phyloP scores from a whole-genome alignment of 2,888 invertebrate genomes.

The Leucophora obtusa region DNA sequence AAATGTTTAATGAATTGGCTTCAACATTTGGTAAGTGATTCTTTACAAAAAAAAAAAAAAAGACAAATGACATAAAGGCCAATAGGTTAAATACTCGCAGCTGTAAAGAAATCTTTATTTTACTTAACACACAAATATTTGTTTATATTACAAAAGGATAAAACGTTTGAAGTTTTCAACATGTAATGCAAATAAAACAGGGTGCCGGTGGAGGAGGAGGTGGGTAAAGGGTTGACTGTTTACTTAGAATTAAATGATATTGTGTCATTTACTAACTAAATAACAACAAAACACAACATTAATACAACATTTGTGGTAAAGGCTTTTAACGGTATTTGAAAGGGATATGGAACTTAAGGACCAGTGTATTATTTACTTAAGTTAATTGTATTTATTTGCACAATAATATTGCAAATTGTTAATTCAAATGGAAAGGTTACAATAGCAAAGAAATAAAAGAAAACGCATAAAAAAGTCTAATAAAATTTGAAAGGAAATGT shows the following conservation, averaged over 20 bases:
- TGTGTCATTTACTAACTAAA: constrained; percentile 63
- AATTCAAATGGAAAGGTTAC: constrained; percentile 56
- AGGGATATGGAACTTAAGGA: neutral
- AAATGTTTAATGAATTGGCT: neutral
- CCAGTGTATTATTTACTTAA: constrained; percentile 63
- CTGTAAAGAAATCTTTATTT: constrained; percentile 32
- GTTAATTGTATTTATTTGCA: constrained; percentile 67
- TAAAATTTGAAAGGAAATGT: constrained; percentile 10
- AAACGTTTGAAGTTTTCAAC: constrained; percentile 50
- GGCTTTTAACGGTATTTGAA: constrained; percentile 26
- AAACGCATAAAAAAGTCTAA: constrained; percentile 15
- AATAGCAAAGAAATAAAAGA: neutral
- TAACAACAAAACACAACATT: constrained; percentile 35
- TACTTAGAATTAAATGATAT: constrained; percentile 57
- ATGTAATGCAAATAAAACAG: constrained; percentile 10
- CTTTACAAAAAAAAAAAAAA: neutral
- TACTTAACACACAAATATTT: constrained; percentile 44
- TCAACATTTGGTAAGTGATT: constrained; percentile 2
- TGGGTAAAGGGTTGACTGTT: constrained; percentile 50
- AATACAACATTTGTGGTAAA: constrained; percentile 58
- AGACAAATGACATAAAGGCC: constrained; percentile 37
- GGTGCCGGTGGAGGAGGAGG: neutral
- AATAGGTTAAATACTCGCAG: constrained; percentile 45
- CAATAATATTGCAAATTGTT: constrained; percentile 60
- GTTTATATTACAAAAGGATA: constrained; percentile 23